phyloP scores from a whole-genome alignment of 2,797 vertebrate species.

The Epinephelus malabaricus region DNA sequence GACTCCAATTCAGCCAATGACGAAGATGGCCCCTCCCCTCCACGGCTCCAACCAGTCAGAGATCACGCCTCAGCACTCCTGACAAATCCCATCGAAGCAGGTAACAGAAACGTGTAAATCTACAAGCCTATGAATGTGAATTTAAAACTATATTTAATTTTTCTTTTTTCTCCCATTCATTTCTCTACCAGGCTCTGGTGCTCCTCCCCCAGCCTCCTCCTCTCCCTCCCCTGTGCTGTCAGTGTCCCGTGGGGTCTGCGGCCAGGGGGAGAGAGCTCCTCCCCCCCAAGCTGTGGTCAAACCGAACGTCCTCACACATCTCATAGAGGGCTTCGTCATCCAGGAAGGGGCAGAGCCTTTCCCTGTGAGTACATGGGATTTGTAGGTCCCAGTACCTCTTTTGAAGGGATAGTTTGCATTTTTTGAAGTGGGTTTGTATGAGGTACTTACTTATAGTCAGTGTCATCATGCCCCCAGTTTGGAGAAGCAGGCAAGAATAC shows the following conservation, averaged over 20 bases:
- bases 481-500: too few relatives aligned
- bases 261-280: conserved; percentile 87
- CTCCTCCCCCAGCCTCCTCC: conserved; percentile 36
- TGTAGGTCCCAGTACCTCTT: background rate
- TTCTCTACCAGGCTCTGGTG: conserved; percentile 37
- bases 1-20: conserved; percentile 89
- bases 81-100: conserved; percentile 69
- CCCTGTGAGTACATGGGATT: conserved; percentile 87
- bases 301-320: conserved; percentile 97
- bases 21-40: conserved; percentile 70
- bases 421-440: too few relatives aligned
- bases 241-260: conserved; percentile 84
- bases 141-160: background rate
- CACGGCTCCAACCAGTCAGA: conserved; percentile 76
- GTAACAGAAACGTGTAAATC: conserved; percentile 33
- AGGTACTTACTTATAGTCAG: too few relatives aligned
- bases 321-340: conserved; percentile 98
- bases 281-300: conserved; percentile 97
- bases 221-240: conserved; percentile 73
- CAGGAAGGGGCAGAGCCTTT: conserved; percentile 99
- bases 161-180: background rate
- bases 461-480: too few relatives aligned
- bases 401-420: too few relatives aligned
- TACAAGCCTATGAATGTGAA: background rate
- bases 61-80: conserved; percentile 69